Percentiles rank a stretch among this genome's conserved stretches.
Evolutionary conservation across 2,797 vertebrate species (phyloP).

Genomic region (Malurus leucopterus): DNA sequence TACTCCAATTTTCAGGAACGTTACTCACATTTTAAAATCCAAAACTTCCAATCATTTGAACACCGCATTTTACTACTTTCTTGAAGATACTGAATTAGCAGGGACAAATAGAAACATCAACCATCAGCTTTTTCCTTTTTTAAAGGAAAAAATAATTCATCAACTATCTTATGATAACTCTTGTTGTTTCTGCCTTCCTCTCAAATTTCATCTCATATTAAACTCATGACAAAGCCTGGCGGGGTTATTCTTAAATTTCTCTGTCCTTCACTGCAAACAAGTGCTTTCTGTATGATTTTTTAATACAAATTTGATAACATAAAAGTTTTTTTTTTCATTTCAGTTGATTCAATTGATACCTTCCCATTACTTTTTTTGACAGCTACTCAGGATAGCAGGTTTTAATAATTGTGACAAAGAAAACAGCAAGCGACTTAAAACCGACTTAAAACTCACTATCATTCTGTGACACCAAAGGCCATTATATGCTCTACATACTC

Average conservation of each 20-base stretch:
- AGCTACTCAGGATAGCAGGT: background rate
- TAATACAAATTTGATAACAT: background rate
- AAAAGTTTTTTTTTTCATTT: background rate
- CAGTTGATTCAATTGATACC: background rate
- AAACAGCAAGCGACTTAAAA: background rate
- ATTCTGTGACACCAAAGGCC: background rate
- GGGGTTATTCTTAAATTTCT: background rate
- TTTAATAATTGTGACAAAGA: background rate
- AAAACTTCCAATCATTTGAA: background rate
- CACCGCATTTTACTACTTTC: background rate
- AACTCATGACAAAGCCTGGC: background rate
- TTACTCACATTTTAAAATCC: background rate
- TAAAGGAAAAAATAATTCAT: fast-evolving
- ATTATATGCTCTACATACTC: background rate
- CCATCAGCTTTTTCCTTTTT: background rate
- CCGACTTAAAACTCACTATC: background rate
- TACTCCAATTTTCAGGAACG: background rate
- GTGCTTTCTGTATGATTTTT: background rate
- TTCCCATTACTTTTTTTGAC: background rate
- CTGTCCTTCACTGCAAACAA: background rate
- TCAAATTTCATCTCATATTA: background rate
- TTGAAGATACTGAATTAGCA: background rate
- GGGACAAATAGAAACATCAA: fast-evolving
- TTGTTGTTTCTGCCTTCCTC: background rate
- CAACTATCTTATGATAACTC: background rate